Conservation (phyloP, 2,113 vertebrate species). For the Fregata magnificens region DNA sequence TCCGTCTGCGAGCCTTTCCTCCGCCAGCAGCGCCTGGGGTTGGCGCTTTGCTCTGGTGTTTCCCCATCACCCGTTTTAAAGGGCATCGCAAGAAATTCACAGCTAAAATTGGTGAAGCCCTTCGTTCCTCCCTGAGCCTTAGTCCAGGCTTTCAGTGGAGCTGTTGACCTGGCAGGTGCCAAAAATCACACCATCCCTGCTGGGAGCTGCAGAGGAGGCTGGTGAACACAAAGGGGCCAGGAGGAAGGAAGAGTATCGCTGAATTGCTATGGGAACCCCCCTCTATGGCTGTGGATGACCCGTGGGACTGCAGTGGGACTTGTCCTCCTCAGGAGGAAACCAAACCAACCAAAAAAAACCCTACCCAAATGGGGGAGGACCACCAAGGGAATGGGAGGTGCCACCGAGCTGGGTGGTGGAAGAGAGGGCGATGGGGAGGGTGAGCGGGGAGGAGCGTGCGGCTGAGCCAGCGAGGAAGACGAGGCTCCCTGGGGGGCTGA, state of each 20-base stretch:
- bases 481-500: neutral
- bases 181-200: neutral
- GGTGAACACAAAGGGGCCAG: fast-evolving
- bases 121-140: neutral
- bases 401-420: fast-evolving
- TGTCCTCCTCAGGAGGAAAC: neutral
- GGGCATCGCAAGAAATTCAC: neutral
- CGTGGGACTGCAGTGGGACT: fast-evolving
- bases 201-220: fast-evolving
- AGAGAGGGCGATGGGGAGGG: neutral
- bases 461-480: neutral
- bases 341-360: neutral
- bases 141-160: neutral
- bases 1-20: neutral
- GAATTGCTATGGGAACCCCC: neutral
- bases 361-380: neutral
- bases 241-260: neutral
- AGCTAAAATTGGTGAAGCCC: neutral
- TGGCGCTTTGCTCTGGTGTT: neutral
- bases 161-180: neutral
- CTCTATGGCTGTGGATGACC: neutral
- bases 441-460: fast-evolving
- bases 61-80: neutral
- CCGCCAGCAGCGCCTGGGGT: fast-evolving
- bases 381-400: neutral